Evolutionary conservation across 2,113 vertebrate genomes (phyloP).

Genomic region (Periophthalmodon schlosseri): DNA sequence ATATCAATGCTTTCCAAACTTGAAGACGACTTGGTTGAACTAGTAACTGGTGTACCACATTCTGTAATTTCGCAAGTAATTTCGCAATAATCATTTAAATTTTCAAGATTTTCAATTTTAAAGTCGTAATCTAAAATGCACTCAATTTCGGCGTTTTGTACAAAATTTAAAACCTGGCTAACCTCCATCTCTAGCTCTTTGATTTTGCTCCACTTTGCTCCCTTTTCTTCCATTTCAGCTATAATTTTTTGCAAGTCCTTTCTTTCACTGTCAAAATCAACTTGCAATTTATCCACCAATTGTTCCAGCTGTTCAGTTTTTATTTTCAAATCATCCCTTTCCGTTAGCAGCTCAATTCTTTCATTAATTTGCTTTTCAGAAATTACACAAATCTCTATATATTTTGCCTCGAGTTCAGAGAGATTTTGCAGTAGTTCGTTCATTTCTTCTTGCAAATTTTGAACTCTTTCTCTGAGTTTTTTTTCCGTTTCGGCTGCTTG

Average conservation of each 20-base stretch:
- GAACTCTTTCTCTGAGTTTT: slow-evolving; percentile 66
- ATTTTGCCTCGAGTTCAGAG: slow-evolving; percentile 67
- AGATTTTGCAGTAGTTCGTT: not conserved
- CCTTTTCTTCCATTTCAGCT: slow-evolving; percentile 62
- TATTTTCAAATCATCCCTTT: slow-evolving; percentile 71
- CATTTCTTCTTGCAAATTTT: slow-evolving; percentile 77
- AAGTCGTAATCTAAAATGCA: not conserved
- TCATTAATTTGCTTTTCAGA: slow-evolving; percentile 66
- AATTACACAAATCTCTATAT: slow-evolving; percentile 48
- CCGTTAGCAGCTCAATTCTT: slow-evolving; percentile 68
- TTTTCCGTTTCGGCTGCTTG: slow-evolving; percentile 59
- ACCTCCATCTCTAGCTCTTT: slow-evolving; percentile 66
- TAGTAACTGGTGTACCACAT: not conserved
- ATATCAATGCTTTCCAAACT: not conserved
- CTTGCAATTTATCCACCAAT: slow-evolving; percentile 63
- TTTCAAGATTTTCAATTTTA: slow-evolving; percentile 3
- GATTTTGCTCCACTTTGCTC: slow-evolving; percentile 60
- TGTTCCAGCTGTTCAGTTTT: slow-evolving; percentile 66
- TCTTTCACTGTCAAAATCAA: slow-evolving; percentile 76
- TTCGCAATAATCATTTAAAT: slow-evolving; percentile 17
- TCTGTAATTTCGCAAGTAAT: not conserved
- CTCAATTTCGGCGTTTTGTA: slow-evolving; percentile 26
- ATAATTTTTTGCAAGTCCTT: slow-evolving; percentile 69
- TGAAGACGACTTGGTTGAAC: not conserved
- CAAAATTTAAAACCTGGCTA: slow-evolving; percentile 21